Evolutionary conservation across 2,888 invertebrate genomes (phyloP).

Genomic region (Heliconius aoede): DNA sequence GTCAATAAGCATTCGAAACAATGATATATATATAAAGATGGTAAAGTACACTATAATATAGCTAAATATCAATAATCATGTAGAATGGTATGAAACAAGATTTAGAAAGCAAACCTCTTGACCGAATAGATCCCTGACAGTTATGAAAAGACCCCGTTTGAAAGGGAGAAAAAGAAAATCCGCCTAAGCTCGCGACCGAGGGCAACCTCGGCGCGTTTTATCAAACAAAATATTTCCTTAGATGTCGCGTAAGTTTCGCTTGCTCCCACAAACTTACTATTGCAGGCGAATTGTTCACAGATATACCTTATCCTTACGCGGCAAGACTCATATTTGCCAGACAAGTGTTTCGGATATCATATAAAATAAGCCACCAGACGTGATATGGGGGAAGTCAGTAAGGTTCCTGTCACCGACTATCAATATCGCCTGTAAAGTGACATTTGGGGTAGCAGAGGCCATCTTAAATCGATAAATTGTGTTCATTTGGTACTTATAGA

Average conservation of each 20-base stretch:
- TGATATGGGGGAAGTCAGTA: slow-evolving; percentile 67
- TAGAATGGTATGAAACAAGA: slow-evolving; percentile 62
- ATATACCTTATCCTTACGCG: slow-evolving; percentile 45
- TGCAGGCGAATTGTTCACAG: slow-evolving; percentile 38
- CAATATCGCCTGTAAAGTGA: slow-evolving; percentile 79
- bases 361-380: slow-evolving; percentile 49
- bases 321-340: slow-evolving; percentile 53
- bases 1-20: not conserved
- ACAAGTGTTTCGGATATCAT: slow-evolving; percentile 25
- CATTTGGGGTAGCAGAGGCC: slow-evolving; percentile 77
- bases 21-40: not conserved
- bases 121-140: slow-evolving; percentile 72
- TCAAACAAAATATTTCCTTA: slow-evolving; percentile 74
- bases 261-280: slow-evolving; percentile 52
- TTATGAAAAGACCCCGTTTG: slow-evolving; percentile 76
- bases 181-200: slow-evolving; percentile 65
- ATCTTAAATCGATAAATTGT: slow-evolving; percentile 78
- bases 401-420: slow-evolving; percentile 76
- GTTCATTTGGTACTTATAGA: slow-evolving; percentile 74
- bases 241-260: slow-evolving; percentile 68
- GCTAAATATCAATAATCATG: slow-evolving; percentile 28
- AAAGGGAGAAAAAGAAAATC: slow-evolving; percentile 66
- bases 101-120: slow-evolving; percentile 68
- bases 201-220: slow-evolving; percentile 72
- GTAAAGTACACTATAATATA: not conserved